Evolutionary conservation across 2,888 invertebrate genomes (phyloP), one percentile per base, ranked within the genome.

Genomic region (Drosophila subquinaria): DNA sequence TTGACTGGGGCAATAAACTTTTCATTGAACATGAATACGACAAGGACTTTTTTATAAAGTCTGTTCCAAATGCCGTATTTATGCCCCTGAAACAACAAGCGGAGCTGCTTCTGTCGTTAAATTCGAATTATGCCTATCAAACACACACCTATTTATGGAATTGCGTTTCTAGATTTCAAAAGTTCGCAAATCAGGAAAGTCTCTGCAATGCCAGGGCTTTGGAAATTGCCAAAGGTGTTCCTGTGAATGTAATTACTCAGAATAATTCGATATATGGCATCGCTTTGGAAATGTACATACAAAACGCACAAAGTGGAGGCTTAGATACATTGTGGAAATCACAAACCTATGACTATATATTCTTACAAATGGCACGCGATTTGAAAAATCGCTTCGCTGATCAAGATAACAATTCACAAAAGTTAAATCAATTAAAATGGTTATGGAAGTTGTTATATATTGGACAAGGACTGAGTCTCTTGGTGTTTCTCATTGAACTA

Each of bases 81-180:
- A 35, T 67, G 33, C 0, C 1, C 0, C 23, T 67, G 0, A 13
- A 35, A 0, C 27, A 73, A 0, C 51, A 64, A 2, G 33, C 4
- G 1, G 57, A 80, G 0, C 0, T 70, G 11, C 0, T 80, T 0
- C 11, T 56, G 0, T 8, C 57, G 1, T 33, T 78, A 0, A 88
- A 84, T 0, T 43, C 78, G 0, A 86, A 69, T 45, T 67, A 63
- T 51, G 83, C 70, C 23, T 75, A 70, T 47, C 66, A 55, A n/a
- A 38, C 63, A 0, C 50, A 11, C 10, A 9, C 56, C 0, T 52
- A 27, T n/a, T 0, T 35, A 0, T 55, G 64, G 47, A 4, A 56
- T 10, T 11, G 3, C 10, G 17, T 42, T 8, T 2, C 30, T 20
- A 13, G 5, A 1, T 33, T 43, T 42, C 89, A 84, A 20, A 4